Conservation (phyloP, 2,797 vertebrate genomes). For the Nannoperca obscura region DNA sequence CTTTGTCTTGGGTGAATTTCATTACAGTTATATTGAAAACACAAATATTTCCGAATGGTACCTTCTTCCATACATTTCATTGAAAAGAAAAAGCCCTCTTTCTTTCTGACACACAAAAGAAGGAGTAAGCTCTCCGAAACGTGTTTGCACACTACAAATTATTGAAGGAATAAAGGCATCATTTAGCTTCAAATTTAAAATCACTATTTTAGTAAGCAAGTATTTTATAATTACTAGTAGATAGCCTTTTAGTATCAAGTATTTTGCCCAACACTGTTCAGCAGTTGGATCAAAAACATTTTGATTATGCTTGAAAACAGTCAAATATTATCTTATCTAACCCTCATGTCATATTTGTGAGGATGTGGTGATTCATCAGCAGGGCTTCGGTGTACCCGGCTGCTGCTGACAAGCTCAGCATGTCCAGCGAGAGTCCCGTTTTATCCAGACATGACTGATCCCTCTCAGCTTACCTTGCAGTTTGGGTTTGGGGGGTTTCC, state of each 20-base stretch:
- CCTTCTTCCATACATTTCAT: neutral
- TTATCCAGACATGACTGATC: slow-evolving; percentile 30
- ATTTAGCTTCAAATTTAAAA: no score
- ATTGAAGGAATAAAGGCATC: neutral
- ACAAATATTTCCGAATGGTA: neutral
- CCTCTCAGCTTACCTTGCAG: slow-evolving; percentile 88
- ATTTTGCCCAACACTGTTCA: neutral
- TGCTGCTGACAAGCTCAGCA: slow-evolving; percentile 5
- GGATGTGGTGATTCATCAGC: slow-evolving; percentile 38
- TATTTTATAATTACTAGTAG: no score
- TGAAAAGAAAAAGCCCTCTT: neutral
- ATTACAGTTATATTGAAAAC: neutral
- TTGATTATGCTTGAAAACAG: neutral
- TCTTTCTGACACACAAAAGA: neutral
- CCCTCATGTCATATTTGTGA: neutral
- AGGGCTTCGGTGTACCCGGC: neutral
- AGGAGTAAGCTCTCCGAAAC: neutral
- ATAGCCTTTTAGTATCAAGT: neutral
- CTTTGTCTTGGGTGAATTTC: neutral
- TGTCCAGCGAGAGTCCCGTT: neutral
- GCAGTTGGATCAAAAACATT: neutral
- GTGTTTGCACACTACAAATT: neutral
- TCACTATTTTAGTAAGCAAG: no score
- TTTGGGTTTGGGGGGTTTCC: slow-evolving; percentile 94
- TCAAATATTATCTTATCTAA: slow-evolving; percentile 3